Conservation (phyloP, 2,113 vertebrate genomes). For the Siphamia tubifer region DNA sequence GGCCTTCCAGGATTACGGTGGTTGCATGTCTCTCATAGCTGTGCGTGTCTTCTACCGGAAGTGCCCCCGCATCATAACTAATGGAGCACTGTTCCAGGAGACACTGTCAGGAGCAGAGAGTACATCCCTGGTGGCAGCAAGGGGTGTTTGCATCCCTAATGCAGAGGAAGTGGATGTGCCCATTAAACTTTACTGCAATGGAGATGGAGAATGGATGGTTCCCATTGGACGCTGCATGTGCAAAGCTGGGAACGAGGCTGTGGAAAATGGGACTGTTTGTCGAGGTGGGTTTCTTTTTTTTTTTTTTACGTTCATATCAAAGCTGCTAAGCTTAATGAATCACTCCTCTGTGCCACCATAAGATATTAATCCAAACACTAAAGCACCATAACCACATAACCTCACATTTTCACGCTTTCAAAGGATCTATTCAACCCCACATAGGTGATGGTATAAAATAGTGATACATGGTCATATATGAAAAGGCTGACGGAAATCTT, state of each 20-base stretch:
- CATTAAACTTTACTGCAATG: constrained; percentile 98
- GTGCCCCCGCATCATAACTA: constrained; percentile 91
- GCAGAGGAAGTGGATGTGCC: constrained; percentile 97
- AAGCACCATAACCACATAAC: not conserved
- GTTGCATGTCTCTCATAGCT: constrained; percentile 97
- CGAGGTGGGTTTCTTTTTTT: constrained; percentile 82
- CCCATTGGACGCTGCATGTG: constrained; percentile 98
- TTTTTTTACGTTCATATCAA: constrained; percentile 11
- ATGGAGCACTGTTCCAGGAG: constrained; percentile 93
- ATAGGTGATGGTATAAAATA: constrained; percentile 1
- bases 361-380: constrained; percentile 5
- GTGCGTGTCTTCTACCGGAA: constrained; percentile 97
- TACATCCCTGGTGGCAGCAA: constrained; percentile 92
- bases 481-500: constrained; percentile 6
- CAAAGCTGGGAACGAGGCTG: constrained; percentile 90
- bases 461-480: not conserved
- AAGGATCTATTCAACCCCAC: not conserved
- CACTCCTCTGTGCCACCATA: not conserved
- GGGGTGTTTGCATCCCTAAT: constrained; percentile 91
- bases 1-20: constrained; percentile 98
- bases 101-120: constrained; percentile 95
- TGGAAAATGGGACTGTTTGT: constrained; percentile 93
- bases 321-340: constrained; percentile 29
- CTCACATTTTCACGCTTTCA: not conserved
- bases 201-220: constrained; percentile 97